Conservation (phyloP, 2,888 invertebrate species). For the Syrista parreyssii region DNA sequence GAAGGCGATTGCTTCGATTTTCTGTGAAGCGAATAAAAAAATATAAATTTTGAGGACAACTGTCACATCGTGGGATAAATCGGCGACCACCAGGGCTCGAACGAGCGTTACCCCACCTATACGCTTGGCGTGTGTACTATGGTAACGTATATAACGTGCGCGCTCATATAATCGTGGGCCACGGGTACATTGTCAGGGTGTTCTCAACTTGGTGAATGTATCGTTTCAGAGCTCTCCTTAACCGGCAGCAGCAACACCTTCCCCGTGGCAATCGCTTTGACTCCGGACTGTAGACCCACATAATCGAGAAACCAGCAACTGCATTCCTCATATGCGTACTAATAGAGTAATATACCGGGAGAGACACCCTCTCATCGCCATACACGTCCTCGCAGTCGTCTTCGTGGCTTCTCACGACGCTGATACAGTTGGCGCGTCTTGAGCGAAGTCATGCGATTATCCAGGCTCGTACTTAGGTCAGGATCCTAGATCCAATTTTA, state of each 20-base stretch:
- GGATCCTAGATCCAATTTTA: background rate
- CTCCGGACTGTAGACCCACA: constrained; percentile 47
- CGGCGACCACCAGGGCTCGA: constrained; percentile 22
- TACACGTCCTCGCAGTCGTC: background rate
- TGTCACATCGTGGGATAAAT: constrained; percentile 13
- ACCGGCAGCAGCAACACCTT: background rate
- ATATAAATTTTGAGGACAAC: background rate
- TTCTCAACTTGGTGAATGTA: constrained; percentile 59
- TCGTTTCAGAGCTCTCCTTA: background rate
- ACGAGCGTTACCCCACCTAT: constrained; percentile 11
- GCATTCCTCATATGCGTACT: constrained; percentile 54
- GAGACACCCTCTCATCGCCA: background rate
- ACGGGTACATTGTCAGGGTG: constrained; percentile 31
- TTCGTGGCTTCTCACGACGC: background rate
- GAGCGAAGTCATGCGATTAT: background rate
- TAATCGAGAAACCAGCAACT: constrained; percentile 58
- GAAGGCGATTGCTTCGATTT: background rate
- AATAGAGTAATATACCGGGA: constrained; percentile 20
- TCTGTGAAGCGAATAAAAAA: background rate
- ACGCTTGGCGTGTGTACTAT: background rate
- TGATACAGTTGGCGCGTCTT: background rate
- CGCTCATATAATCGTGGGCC: background rate
- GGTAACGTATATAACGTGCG: background rate
- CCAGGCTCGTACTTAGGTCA: background rate
- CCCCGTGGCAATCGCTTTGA: background rate